These are phyloP conservation scores for Varroa destructor DNA, from an alignment of 1,140 invertebrate genomes.

Conservation along the genomic window DNA sequence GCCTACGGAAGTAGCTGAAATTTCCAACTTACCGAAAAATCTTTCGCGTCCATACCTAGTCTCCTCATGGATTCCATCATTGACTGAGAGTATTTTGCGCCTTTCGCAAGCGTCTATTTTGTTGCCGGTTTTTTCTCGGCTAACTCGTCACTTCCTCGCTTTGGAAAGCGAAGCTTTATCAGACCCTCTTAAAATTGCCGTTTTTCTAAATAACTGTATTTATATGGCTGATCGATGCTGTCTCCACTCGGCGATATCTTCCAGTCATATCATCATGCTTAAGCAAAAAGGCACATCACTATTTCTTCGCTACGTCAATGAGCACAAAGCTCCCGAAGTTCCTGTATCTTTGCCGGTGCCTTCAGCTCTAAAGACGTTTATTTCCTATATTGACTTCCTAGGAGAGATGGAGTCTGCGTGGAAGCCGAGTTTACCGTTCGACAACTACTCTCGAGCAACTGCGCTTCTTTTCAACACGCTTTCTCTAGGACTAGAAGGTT, in stretches of 20 bases:
- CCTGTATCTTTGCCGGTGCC: slow-evolving; percentile 1
- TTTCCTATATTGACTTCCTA: not conserved
- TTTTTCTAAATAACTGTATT: slow-evolving; percentile 11
- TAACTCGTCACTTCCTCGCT: not conserved
- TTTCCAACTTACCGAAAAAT: not conserved
- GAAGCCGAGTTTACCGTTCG: slow-evolving; percentile 16
- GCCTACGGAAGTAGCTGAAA: slow-evolving; percentile 7
- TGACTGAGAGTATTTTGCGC: slow-evolving; percentile 10
- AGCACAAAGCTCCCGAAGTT: slow-evolving; percentile 11
- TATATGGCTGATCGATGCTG: slow-evolving; percentile 2
- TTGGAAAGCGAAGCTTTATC: not conserved
- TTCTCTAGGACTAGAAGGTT: not conserved
- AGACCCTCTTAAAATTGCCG: not conserved
- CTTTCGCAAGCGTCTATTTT: slow-evolving; percentile 4
- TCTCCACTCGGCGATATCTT: not conserved
- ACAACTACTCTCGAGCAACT: slow-evolving; percentile 10
- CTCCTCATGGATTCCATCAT: slow-evolving; percentile 11
- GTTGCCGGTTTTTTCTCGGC: not conserved
- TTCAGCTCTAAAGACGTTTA: not conserved
- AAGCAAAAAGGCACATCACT: slow-evolving; percentile 18
- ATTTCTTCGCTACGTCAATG: slow-evolving; percentile 18
- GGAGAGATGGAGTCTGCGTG: slow-evolving; percentile 8
- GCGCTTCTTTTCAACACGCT: slow-evolving; percentile 16
- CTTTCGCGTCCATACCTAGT: slow-evolving; percentile 3
- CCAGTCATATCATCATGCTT: slow-evolving; percentile 3